Evolutionary conservation across 2,797 vertebrate species (phyloP).

Genomic region (Malurus leucopterus): DNA sequence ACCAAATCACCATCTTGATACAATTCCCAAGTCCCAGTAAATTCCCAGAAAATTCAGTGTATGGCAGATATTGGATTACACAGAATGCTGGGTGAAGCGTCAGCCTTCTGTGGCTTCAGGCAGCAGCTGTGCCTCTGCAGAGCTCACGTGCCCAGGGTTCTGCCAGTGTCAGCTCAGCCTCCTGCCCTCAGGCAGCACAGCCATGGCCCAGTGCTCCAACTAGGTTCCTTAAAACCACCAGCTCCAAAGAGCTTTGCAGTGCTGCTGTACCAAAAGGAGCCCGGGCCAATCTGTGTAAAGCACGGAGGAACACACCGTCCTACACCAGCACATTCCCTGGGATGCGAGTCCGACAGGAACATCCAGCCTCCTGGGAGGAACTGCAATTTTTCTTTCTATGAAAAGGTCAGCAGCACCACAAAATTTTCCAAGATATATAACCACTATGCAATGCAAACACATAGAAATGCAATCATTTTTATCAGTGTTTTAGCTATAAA

Average conservation of each 20-base stretch:
- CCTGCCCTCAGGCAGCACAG: neutral
- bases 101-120: neutral
- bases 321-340: neutral
- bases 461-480: neutral
- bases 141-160: rapidly evolving
- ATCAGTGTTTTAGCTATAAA: neutral
- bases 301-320: neutral
- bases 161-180: neutral
- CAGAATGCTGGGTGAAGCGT: neutral
- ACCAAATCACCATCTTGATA: neutral
- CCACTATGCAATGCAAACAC: neutral
- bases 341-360: neutral
- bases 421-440: neutral
- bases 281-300: neutral
- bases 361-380: neutral
- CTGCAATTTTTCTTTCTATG: neutral
- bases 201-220: rapidly evolving
- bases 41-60: neutral
- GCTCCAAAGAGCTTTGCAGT: neutral
- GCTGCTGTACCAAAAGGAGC: neutral
- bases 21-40: neutral
- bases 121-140: neutral
- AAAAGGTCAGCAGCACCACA: constrained; percentile 3
- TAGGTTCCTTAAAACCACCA: neutral
- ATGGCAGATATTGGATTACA: neutral